Conservation (phyloP, 2,113 vertebrate genomes). For the Nestor notabilis region DNA sequence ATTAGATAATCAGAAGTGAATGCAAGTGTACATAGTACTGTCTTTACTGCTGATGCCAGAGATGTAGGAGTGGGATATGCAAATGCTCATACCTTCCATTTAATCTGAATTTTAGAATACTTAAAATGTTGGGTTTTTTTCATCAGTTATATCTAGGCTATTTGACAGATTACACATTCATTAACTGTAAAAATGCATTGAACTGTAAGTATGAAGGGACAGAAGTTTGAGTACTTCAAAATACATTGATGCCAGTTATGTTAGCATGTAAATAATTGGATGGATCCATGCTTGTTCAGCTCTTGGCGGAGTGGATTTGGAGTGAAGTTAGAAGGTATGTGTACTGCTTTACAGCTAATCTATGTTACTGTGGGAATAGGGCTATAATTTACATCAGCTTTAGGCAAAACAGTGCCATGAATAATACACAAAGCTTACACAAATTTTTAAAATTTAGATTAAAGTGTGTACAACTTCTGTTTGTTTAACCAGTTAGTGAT, state of each 20-base stretch:
- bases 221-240: neutral
- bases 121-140: neutral
- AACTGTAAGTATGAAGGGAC: neutral
- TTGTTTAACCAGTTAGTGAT: neutral
- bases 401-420: neutral
- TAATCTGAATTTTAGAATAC: neutral
- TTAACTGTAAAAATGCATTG: neutral
- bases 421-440: neutral
- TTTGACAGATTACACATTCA: neutral
- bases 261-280: neutral
- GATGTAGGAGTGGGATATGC: neutral
- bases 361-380: neutral
- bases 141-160: neutral
- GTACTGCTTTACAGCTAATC: neutral
- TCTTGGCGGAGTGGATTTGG: neutral
- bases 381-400: neutral
- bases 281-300: neutral
- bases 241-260: neutral
- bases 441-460: neutral
- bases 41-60: neutral
- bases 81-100: neutral
- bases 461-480: neutral
- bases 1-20: neutral
- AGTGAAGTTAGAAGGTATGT: neutral
- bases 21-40: neutral